A percentile compares a stretch with the other conserved stretches of the same genome.
Evolutionary conservation across 2,888 invertebrate species (phyloP).

Genomic region (Orthonychiurus folsomi): DNA sequence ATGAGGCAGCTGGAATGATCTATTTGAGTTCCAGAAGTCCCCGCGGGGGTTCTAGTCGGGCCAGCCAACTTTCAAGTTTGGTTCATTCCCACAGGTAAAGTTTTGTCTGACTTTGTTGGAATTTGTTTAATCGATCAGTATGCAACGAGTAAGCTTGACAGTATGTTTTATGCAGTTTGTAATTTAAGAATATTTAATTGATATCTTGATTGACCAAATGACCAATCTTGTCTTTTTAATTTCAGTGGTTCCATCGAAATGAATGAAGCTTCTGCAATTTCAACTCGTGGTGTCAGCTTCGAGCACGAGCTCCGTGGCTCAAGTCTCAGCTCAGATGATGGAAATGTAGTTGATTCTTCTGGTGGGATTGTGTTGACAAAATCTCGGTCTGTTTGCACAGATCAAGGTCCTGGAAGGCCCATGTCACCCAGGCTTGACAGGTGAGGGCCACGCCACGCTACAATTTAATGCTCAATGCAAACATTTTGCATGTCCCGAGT

Average conservation of each 20-base stretch:
- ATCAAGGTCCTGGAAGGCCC: conserved; percentile 30
- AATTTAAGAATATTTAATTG: too few relatives aligned
- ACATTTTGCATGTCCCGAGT: too few relatives aligned
- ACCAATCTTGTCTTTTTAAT: conserved; percentile 22
- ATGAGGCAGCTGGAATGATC: conserved; percentile 26
- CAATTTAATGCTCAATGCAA: too few relatives aligned
- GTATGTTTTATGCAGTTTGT: too few relatives aligned
- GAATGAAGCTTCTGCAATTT: conserved; percentile 52
- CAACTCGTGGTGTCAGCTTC: conserved; percentile 53
- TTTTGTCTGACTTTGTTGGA: conserved; percentile 2
- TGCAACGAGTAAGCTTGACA: too few relatives aligned
- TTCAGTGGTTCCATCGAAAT: conserved; percentile 58
- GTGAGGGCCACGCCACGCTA: conserved; percentile 25
- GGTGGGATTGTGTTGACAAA: conserved; percentile 44
- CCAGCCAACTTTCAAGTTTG: conserved; percentile 60
- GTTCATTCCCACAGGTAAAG: conserved; percentile 61
- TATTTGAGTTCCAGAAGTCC: conserved; percentile 44
- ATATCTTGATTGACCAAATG: too few relatives aligned
- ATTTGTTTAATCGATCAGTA: too few relatives aligned
- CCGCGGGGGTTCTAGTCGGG: conserved; percentile 49
- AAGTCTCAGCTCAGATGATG: conserved; percentile 57
- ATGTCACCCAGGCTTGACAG: conserved; percentile 42
- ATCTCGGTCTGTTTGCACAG: conserved; percentile 19
- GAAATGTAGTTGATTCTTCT: conserved; percentile 45
- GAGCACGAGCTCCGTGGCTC: conserved; percentile 57